Conservation (phyloP, 1,140 invertebrate genomes). For the Cephus cinctus region DNA sequence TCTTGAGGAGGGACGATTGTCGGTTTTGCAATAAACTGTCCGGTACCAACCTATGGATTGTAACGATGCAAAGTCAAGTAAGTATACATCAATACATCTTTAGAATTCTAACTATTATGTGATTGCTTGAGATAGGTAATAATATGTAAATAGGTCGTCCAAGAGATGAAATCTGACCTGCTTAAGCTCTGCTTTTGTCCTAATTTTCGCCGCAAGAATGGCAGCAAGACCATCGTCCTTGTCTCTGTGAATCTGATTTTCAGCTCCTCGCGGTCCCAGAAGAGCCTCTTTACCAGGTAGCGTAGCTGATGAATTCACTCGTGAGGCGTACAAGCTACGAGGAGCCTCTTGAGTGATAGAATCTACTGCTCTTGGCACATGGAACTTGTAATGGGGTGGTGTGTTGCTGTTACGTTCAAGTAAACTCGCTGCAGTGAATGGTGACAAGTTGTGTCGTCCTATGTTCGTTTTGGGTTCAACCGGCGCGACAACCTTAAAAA, state of each 20-base stretch:
- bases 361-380: conserved; percentile 68
- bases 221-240: conserved; percentile 58
- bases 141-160: not conserved
- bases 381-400: conserved; percentile 62
- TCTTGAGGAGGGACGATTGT: conserved; percentile 27
- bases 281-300: conserved; percentile 43
- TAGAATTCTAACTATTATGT: no score
- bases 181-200: conserved; percentile 81
- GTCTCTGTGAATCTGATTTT: conserved; percentile 49
- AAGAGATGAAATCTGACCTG: conserved; percentile 52
- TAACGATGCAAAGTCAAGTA: conserved; percentile 9
- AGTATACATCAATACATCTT: no score
- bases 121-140: not conserved
- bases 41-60: conserved; percentile 39
- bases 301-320: conserved; percentile 45
- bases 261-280: conserved; percentile 33
- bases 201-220: conserved; percentile 68
- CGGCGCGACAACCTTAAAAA: conserved; percentile 49
- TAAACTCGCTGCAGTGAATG: conserved; percentile 58
- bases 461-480: conserved; percentile 58
- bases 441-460: conserved; percentile 59
- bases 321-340: conserved; percentile 39
- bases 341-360: conserved; percentile 55
- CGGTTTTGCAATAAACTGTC: conserved; percentile 38
- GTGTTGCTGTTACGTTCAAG: conserved; percentile 55